phyloP scores from a whole-genome alignment of 2,797 vertebrate species.

The Fistularia commersonii region DNA sequence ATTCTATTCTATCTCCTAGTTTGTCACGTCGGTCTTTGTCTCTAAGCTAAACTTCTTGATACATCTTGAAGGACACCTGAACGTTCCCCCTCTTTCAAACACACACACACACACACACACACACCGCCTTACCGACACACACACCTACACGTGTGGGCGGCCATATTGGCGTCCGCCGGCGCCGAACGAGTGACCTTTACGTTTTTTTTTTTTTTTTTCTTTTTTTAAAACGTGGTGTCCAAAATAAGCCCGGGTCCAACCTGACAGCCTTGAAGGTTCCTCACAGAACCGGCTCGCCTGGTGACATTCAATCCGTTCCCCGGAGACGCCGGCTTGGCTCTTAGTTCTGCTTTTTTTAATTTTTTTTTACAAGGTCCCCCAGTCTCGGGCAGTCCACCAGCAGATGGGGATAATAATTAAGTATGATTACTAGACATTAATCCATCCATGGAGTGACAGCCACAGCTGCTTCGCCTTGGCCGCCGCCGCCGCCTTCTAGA shows the following conservation, averaged over 20 bases:
- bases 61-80: conserved; percentile 21
- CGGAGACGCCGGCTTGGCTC: conserved; percentile 50
- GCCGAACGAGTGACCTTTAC: conserved; percentile 47
- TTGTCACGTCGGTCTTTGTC: no score
- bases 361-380: conserved; percentile 52
- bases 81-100: no score
- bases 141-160: neutral
- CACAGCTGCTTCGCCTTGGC: conserved; percentile 53
- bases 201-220: conserved; percentile 4
- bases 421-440: conserved; percentile 67
- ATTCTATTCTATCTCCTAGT: no score
- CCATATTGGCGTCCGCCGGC: conserved; percentile 32
- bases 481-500: conserved; percentile 18
- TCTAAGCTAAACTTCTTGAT: neutral
- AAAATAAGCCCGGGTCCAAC: conserved; percentile 38
- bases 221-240: conserved; percentile 39
- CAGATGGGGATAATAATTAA: conserved; percentile 71
- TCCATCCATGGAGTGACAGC: conserved; percentile 57
- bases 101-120: no score
- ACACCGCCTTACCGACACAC: no score
- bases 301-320: conserved; percentile 62
- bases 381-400: conserved; percentile 45
- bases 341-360: conserved; percentile 16
- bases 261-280: conserved; percentile 55
- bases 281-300: conserved; percentile 32